Conservation (phyloP, 2,888 invertebrate species). For the Diarsia rubi region DNA sequence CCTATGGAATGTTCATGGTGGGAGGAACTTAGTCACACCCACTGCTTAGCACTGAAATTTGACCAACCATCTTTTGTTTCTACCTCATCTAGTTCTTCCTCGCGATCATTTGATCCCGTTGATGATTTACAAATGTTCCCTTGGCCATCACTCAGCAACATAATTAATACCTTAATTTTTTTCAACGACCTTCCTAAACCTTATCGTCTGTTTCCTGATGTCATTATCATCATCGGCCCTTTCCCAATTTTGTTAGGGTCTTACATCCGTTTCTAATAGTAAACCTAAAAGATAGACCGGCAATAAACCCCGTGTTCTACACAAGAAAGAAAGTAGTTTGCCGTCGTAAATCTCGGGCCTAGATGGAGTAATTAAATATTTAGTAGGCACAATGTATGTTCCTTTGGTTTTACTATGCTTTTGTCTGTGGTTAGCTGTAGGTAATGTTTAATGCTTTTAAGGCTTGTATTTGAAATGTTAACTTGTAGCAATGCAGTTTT, state of each 20-base stretch:
- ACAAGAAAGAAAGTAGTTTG: conserved; percentile 32
- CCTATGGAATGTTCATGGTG: not conserved
- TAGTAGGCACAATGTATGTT: conserved; percentile 35
- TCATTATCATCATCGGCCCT: not conserved
- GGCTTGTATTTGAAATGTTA: not conserved
- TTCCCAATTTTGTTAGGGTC: not conserved
- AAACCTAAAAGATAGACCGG: conserved; percentile 20
- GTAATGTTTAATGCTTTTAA: not conserved
- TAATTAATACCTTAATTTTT: too few relatives aligned
- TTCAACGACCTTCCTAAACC: not conserved
- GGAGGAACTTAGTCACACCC: not conserved
- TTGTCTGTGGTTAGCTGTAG: not conserved
- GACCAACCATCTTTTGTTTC: not conserved
- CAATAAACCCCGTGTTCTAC: conserved; percentile 11
- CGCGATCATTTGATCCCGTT: not conserved
- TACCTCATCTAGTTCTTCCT: not conserved
- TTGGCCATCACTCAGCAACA: not conserved
- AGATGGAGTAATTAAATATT: conserved; percentile 47
- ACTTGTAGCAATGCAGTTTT: not conserved
- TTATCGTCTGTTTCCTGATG: not conserved
- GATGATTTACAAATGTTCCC: not conserved
- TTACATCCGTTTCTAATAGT: not conserved
- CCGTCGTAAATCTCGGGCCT: conserved; percentile 32
- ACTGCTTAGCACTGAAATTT: not conserved
- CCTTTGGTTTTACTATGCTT: conserved; percentile 27